These are phyloP conservation scores for Tauraco erythrolophus DNA, from an alignment of 2,113 vertebrate genomes.

Conservation along the genomic window DNA sequence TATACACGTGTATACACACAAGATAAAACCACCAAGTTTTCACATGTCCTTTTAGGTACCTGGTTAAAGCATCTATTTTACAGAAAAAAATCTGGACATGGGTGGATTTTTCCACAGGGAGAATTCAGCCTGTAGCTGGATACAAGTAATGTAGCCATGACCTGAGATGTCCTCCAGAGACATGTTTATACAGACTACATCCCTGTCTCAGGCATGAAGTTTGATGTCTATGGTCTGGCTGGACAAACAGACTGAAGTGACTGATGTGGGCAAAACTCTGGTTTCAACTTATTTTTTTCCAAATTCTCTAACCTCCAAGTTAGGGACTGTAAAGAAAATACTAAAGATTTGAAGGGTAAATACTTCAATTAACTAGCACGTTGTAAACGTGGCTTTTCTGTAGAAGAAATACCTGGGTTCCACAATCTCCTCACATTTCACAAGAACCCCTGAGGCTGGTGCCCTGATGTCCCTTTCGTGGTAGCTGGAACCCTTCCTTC, in stretches of 20 bases:
- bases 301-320: neutral
- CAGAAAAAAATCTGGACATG: neutral
- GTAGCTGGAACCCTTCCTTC: neutral
- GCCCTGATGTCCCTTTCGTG: neutral
- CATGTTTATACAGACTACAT: neutral
- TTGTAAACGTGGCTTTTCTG: neutral
- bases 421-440: neutral
- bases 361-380: neutral
- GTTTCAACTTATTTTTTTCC: neutral
- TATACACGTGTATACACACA: fast-evolving
- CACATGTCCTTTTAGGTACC: neutral
- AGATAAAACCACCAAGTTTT: neutral
- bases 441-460: neutral
- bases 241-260: neutral
- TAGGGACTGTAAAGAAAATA: neutral
- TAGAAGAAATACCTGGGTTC: neutral
- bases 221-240: neutral
- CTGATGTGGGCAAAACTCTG: neutral
- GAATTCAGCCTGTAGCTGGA: neutral
- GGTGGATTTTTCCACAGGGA: neutral
- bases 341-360: neutral
- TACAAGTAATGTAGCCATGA: neutral
- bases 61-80: neutral
- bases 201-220: neutral
- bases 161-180: neutral